Percentiles rank a stretch among this genome's conserved stretches.
Evolutionary conservation across 2,113 vertebrate genomes (phyloP).

Genomic region (Miniopterus natalensis): DNA sequence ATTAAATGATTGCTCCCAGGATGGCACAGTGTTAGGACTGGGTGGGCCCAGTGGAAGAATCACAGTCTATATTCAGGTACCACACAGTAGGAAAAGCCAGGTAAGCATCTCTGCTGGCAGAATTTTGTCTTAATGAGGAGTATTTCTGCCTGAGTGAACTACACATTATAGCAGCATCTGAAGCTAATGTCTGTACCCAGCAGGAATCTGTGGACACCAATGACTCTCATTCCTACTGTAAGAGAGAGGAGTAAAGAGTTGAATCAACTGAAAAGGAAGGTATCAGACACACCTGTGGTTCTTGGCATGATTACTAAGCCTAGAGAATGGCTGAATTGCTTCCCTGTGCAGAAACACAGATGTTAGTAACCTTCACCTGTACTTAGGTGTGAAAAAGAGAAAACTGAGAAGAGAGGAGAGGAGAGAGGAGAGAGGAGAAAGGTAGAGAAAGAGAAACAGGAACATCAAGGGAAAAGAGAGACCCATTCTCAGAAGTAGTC

Average conservation of each 20-base stretch:
- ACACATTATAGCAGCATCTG: slow-evolving; percentile 70
- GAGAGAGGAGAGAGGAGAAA: too few relatives aligned
- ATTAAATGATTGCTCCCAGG: slow-evolving; percentile 39
- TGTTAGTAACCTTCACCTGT: slow-evolving; percentile 56
- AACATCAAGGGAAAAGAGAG: neutral
- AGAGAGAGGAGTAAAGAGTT: neutral
- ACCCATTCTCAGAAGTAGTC: neutral
- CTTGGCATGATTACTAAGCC: slow-evolving; percentile 20
- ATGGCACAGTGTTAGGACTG: neutral
- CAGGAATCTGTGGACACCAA: slow-evolving; percentile 42
- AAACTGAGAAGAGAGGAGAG: neutral
- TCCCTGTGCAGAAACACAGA: slow-evolving; percentile 40
- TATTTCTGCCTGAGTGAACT: slow-evolving; percentile 76
- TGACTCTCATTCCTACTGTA: slow-evolving; percentile 46
- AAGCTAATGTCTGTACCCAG: slow-evolving; percentile 60
- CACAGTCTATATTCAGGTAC: neutral
- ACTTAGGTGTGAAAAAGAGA: neutral
- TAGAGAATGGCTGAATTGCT: slow-evolving; percentile 34
- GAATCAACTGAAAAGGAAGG: slow-evolving; percentile 52
- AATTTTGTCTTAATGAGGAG: slow-evolving; percentile 73
- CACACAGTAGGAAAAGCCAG: slow-evolving; percentile 66
- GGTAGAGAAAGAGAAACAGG: neutral
- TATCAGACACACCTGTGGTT: slow-evolving; percentile 38
- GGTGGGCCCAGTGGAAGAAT: slow-evolving; percentile 1
- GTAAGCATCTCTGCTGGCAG: slow-evolving; percentile 68